phyloP scores from a whole-genome alignment of 2,797 vertebrate species.

The Argentina silus region DNA sequence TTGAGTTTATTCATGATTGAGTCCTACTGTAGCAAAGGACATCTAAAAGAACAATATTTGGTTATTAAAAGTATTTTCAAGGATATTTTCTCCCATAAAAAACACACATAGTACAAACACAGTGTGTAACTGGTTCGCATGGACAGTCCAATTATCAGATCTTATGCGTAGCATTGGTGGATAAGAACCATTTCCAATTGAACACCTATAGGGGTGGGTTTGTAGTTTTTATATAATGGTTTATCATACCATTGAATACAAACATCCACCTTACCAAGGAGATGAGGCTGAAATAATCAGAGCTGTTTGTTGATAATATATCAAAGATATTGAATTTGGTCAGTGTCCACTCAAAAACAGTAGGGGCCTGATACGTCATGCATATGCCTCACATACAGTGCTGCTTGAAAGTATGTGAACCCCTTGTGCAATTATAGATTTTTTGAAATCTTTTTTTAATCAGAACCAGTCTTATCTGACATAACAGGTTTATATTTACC shows the following conservation, averaged over 20 bases:
- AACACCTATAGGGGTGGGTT: neutral
- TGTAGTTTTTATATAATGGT: neutral
- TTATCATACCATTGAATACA: constrained; percentile 2
- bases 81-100: too few species aligned
- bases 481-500: too few species aligned
- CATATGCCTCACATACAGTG: too few species aligned
- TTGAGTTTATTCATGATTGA: constrained; percentile 25
- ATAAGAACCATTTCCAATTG: neutral
- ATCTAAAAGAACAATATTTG: neutral
- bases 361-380: too few species aligned
- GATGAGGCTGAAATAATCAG: neutral
- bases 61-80: neutral
- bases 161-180: neutral
- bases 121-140: too few species aligned
- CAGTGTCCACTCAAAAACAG: neutral
- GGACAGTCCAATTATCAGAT: neutral
- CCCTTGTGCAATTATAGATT: too few species aligned
- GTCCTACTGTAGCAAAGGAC: neutral
- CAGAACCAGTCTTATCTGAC: too few species aligned
- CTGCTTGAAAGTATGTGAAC: too few species aligned
- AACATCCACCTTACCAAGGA: neutral
- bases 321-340: neutral
- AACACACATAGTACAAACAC: too few species aligned
- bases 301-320: too few species aligned
- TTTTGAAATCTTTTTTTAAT: too few species aligned